Base-by-base conservation (phyloP, 2,797 vertebrate genomes). In the Manis javanica region DNA sequence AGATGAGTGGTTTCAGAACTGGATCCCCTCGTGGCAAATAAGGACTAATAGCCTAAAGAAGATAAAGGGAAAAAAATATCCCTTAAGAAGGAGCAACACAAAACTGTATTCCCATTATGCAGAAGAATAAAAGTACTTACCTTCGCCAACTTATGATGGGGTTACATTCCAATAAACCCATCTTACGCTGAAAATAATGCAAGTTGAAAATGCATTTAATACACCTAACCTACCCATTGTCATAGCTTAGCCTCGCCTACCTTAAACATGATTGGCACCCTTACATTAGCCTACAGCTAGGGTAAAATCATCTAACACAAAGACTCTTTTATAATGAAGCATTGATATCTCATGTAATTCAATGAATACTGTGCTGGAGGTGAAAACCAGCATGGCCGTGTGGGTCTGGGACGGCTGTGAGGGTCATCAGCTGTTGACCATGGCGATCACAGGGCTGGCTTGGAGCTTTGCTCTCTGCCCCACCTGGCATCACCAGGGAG, bases 1-100 rank as follows among this genome's bases (percentile, higher is more conserved):
- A 99, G 98, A 99, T 99, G 93, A 99, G 99, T 39, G 99, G 99
- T 94, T 99, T 99, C 97, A 99, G 99, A 95, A 99, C 98, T 51
- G 99, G 99, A 98, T 99, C 99, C 53, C 99, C 99, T 98, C 99
- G 99, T 64, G 99, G 99, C 93, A 99, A 98, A 98, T 99, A 99
- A 96, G 98, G 99, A 98, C 99, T 99, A 98, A 99, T 99, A 89
- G 99, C 99, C 99, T 99, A 75, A 0, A 68, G 66, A 53, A 97
- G 69, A 7, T 96, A 96, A 92, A 57, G 63, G 15, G 89, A 94
- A 42, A 37, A 87, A 31, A 84, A 84, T 51, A 6, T n/a, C 5
- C 15, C 68, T 95, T 59, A 39, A 90, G 69, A 63, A 66, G 51
- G 0, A 1, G 79, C 46, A 97, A 59, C 81, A 55, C 5, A 75